Base-by-base conservation (phyloP, 2,888 invertebrate genomes). In the Cyrtodaria siliqua region DNA sequence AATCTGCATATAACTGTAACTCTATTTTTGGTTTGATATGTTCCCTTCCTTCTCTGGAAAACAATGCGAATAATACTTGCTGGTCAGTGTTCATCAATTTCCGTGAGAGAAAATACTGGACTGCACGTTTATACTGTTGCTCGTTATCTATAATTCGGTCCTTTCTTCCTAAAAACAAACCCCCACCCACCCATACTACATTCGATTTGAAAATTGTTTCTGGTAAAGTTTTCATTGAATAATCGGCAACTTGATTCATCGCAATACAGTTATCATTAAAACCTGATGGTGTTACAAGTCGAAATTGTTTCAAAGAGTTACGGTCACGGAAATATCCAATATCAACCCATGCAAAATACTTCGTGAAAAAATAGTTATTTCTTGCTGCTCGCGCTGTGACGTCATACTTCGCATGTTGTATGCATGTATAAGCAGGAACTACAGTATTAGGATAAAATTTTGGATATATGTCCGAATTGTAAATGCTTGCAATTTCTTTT, bases 261-360 rank as follows among this genome's bases (percentile, higher is more conserved):
- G 78, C 72, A 16, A 86, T 50, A 33, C 61, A 72, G 1, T 47
- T 29, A 0, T 63, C 60, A 63, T 77, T 50, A 50, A 77, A 77
- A 1, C 40, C n/a, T 8, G 3, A 18, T 16, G 77, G 77, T 23
- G 40, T 52, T 3, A 2, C 8, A 0, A 87, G 33, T 53, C 47
- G 33, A 67, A 86, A 87, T 20, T 33, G 52, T 4, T 64, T 49
- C 0, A 68, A 57, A 14, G 67, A 44, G 0, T 55, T 18, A 16
- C 66, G 60, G 24, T 80, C 49, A n/a, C 86, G 68, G 53, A 85
- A 86, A 72, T 84, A 85, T 18, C 86, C 87, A 18, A 86, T 63
- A 68, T 87, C 87, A 2, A 87, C 16, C 87, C 87, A 87, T 44
- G 83, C 75, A 52, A 79, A 83, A 71, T 77, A 85, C 20, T 67